Conservation (phyloP, 2,888 invertebrate genomes). For the Acronicta psi region DNA sequence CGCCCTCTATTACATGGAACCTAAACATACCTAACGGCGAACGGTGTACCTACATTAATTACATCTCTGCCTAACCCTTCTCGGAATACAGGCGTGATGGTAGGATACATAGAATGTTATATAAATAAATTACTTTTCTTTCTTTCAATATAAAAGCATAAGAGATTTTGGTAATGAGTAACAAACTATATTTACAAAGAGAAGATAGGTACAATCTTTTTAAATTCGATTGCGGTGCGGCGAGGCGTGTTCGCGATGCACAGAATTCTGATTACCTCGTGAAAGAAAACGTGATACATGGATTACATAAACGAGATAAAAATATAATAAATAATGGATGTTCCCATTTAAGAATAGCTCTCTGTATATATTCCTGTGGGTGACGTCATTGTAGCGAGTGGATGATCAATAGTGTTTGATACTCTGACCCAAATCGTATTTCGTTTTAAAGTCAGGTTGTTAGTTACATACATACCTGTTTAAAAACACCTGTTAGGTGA, state of each 20-base stretch:
- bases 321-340: constrained; percentile 8
- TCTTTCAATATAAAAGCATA: too few relatives aligned
- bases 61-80: too few relatives aligned
- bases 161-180: background rate
- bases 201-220: background rate
- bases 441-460: too few relatives aligned
- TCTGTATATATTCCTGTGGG: background rate
- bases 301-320: background rate
- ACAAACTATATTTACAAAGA: background rate
- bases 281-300: background rate
- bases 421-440: too few relatives aligned
- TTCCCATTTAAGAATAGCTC: constrained; percentile 7
- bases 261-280: constrained; percentile 22
- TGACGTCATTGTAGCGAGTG: constrained; percentile 1
- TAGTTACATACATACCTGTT: too few relatives aligned
- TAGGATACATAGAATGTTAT: too few relatives aligned
- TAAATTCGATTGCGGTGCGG: constrained; percentile 5
- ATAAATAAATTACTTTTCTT: too few relatives aligned
- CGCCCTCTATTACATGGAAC: too few relatives aligned
- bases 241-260: constrained; percentile 6
- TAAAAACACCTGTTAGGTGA: too few relatives aligned
- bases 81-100: too few relatives aligned
- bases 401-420: background rate
- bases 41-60: too few relatives aligned
- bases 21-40: too few relatives aligned